Evolutionary conservation across 2,113 vertebrate species (phyloP), one percentile per base, ranked within the genome.

Genomic region (Mormyrus lacerda): DNA sequence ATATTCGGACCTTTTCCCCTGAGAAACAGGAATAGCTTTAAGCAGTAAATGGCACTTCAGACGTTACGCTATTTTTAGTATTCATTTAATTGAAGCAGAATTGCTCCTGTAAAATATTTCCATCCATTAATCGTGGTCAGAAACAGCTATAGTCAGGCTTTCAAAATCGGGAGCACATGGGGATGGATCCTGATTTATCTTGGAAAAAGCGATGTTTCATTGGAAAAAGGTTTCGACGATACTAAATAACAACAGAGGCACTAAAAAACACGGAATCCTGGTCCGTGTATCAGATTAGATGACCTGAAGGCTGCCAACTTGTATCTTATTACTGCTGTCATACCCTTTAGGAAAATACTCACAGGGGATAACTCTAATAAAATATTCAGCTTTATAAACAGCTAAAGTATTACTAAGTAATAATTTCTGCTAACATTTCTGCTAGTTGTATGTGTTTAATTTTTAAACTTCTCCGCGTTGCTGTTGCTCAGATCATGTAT

Each of bases 1-100:
- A 19, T 42, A 79, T 79, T 79, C 35, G n/a, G n/a, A 0, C 10
- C 15, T 79, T 42, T 79, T 19, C 27, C 61, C 73, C 73, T 7
- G 31, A 42, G 73, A 79, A 79, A 8, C 17, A 8, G 35, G 39
- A 42, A 79, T 42, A 79, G 73, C 73, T 17, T 19, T 79, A 39
- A 79, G 73, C 73, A 79, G 35, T 79, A 79, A 79, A 19, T 42
- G 61, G 61, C 73, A 79, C 73, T 79, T 79, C 73, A 79, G 73
- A 42, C 31, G 15, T 79, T 79, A 15, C 0, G 35, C 73, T 79
- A 79, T 79, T 79, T 42, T 79, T 79, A 79, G 73, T 42, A 39
- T 42, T 39, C 15, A 42, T 79, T 42, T 79, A 39, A 79, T 39
- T 79, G 73, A 79, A 79, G 35, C 31, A 79, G 73, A 79, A 79